Base-by-base conservation (phyloP, 2,113 vertebrate genomes). In the Regulus satrapa region DNA sequence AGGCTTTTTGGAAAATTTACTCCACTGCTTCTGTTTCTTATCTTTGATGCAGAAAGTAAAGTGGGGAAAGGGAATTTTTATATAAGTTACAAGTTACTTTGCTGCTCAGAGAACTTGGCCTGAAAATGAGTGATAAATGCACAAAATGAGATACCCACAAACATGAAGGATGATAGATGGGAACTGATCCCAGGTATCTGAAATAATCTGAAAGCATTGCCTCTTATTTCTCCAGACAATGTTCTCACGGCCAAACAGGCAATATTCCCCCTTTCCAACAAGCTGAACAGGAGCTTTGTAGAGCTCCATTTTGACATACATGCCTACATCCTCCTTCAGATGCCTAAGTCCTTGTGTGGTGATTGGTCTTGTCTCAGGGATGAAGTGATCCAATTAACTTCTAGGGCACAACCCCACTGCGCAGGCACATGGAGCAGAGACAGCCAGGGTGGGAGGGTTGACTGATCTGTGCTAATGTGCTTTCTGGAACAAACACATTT, bases 311-410 rank as follows among this genome's bases (percentile, higher is more conserved):
- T 34, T 49, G 9, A 80, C 25, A 36, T 36, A n/a, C 8, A 14
- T 14, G 10, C 36, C 54, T 76, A 32, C 28, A 62, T 26, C 20
- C 23, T 56, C 51, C 62, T 66, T 63, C 74, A 91, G 48, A 52
- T 9, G 23, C 36, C 34, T 34, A 24, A 52, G n/a, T 76, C 56
- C 62, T 80, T 36, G 54, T 28, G 46, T 29, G 41, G 40, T 16
- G 78, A 54, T 91, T 38, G 12, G n/a, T 69, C 69, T 66, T 73
- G 62, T 69, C 72, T 78, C 66, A 86, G 55, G 32, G 83, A 58
- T 25, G 36, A 76, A 91, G 46, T 31, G 68, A 87, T 74, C 38
- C 56, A 73, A 81, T 90, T 88, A 85, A 85, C 59, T 90, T 55
- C 43, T 41, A 63, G 62, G 73, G 72, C 46, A 92, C n/a, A 43